Evolutionary conservation across 2,888 invertebrate genomes (phyloP).

Genomic region (Sarcophaga caerulescens): DNA sequence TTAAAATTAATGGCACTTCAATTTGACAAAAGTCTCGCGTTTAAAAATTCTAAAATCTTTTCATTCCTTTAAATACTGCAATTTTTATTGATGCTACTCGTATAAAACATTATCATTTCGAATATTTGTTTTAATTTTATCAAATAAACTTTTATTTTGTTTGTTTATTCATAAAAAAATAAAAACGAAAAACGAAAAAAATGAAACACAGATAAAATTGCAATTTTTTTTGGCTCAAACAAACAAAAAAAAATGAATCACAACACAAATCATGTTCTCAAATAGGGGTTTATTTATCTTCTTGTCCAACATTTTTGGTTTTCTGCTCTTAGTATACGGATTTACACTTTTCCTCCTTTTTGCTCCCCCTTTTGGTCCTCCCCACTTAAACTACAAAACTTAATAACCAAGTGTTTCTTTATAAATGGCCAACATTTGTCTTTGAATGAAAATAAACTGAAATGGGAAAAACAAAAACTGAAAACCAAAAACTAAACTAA

Average conservation of each 20-base stretch:
- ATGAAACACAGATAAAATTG: neutral
- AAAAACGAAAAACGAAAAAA: neutral
- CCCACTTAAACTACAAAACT: neutral
- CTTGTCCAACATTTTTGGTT: too few species aligned
- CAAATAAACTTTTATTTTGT: neutral
- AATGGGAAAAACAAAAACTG: neutral
- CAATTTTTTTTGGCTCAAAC: neutral
- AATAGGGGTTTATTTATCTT: slow-evolving; percentile 33
- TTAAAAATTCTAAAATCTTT: too few species aligned
- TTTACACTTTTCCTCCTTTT: neutral
- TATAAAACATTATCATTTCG: slow-evolving; percentile 5
- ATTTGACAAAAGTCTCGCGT: too few species aligned
- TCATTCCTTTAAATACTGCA: too few species aligned
- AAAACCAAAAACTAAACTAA: neutral
- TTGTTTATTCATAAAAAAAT: neutral
- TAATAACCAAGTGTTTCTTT: slow-evolving; percentile 47
- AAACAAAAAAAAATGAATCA: slow-evolving; percentile 5
- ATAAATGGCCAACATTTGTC: slow-evolving; percentile 65
- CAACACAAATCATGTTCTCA: slow-evolving; percentile 24
- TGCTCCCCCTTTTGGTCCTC: too few species aligned
- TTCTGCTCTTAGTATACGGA: neutral
- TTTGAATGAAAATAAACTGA: slow-evolving; percentile 9
- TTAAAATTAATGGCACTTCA: too few species aligned
- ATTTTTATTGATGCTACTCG: neutral
- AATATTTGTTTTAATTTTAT: slow-evolving; percentile 9